Percentiles rank a stretch among this genome's conserved stretches.
These are phyloP conservation scores for Calameuta filiformis DNA, from an alignment of 2,888 invertebrate species.

Conservation along the genomic window DNA sequence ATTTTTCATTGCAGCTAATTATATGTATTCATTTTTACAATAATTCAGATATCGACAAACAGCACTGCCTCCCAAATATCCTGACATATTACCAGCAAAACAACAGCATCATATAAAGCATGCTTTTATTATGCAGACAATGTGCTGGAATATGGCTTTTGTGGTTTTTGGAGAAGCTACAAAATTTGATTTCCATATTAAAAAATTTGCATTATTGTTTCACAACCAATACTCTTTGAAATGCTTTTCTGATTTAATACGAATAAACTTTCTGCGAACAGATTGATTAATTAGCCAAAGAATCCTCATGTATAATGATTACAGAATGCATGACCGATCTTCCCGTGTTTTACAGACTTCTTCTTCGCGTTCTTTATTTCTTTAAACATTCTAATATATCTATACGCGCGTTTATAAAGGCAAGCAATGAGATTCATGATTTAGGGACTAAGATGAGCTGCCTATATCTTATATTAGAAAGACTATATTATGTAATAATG, in stretches of 20 bases:
- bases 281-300: not conserved
- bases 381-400: not conserved
- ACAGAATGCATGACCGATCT: not conserved
- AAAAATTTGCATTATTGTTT: not conserved
- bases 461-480: not conserved
- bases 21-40: not conserved
- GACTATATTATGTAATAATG: not conserved
- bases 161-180: not conserved
- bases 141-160: too few relatives aligned
- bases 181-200: not conserved
- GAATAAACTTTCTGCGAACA: not conserved
- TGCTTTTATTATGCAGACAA: too few relatives aligned
- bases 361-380: not conserved
- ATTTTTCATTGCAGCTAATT: not conserved
- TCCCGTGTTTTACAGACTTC: not conserved
- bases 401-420: not conserved
- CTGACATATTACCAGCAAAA: too few relatives aligned
- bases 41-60: too few relatives aligned
- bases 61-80: too few relatives aligned
- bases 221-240: not conserved
- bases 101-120: too few relatives aligned
- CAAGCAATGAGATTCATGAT: not conserved
- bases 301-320: not conserved
- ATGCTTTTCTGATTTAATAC: not conserved
- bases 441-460: not conserved